Evolutionary conservation across 2,113 vertebrate genomes (phyloP), one percentile per base, ranked within the genome.

Genomic region (Laticauda laticaudata): DNA sequence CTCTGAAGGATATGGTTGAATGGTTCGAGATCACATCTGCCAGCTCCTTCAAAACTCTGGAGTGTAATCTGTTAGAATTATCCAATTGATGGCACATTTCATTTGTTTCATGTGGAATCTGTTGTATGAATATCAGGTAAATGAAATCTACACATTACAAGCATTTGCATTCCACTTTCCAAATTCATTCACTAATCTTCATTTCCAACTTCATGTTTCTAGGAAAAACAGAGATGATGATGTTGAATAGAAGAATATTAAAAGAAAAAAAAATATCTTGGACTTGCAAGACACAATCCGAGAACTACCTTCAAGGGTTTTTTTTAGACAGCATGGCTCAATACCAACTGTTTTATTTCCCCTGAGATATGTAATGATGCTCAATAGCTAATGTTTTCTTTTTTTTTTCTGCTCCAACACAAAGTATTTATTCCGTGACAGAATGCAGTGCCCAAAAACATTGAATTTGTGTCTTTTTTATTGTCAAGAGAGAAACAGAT

Each of bases 401-500:
- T 93, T 91, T 54, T 43, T 56, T 91, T 91, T 86, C 90, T 91
- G 87, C 54, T 93, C 64, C 93, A 89, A 89, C 54, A 85, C 39
- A 89, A 43, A 81, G n/a, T 23, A 57, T 85, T 81, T n/a, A 91
- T 89, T 85, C 61, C 86, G 86, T n/a, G 64, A 81, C 64, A 91
- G 64, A 93, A 85, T 85, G 23, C 53, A 55, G 24, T 88, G 61
- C n/a, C 61, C 87, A 39, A 59, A 51, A 51, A 88, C 61, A 61
- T 75, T 93, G 81, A 59, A 89, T 55, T 48, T 88, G 45, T 89
- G 64, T 55, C 88, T 86, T 91, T 92, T 93, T 91, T 89, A 93
- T 91, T 91, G 81, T 91, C 53, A 89, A 89, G 64, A 91, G 90
- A 59, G 54, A 93, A 91, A 89, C 64, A 91, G 87, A 89, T n/a